These are phyloP conservation scores for Pavo muticus DNA, from an alignment of 2,113 vertebrate species.

Conservation along the genomic window DNA sequence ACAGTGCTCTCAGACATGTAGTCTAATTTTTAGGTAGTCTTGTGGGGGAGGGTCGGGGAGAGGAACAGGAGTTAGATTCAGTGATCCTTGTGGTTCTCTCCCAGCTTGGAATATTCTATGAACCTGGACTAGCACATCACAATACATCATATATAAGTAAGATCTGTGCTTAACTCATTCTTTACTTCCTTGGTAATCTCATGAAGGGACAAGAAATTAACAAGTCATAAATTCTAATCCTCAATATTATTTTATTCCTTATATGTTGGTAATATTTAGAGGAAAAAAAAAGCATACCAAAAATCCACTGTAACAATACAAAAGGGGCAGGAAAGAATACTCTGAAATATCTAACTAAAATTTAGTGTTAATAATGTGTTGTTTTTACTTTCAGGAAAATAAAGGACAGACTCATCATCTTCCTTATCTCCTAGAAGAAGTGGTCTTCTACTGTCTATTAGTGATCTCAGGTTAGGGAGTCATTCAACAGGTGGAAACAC, in stretches of 20 bases:
- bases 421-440: neutral
- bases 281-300: neutral
- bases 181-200: neutral
- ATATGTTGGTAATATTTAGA: neutral
- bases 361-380: neutral
- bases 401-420: neutral
- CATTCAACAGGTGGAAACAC: neutral
- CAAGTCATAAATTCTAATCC: neutral
- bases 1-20: neutral
- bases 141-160: neutral
- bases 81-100: neutral
- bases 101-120: neutral
- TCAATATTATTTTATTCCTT: neutral
- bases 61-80: neutral
- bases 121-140: neutral
- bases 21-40: neutral
- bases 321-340: neutral
- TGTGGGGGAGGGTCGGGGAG: neutral
- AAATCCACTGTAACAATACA: neutral
- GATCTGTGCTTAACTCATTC: neutral
- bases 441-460: neutral
- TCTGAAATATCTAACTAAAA: neutral
- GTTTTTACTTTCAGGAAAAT: constrained; percentile 44
- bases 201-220: neutral
- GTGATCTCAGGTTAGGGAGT: neutral